Conservation (phyloP, 2,888 invertebrate genomes). For the Oligia fasciuncula region DNA sequence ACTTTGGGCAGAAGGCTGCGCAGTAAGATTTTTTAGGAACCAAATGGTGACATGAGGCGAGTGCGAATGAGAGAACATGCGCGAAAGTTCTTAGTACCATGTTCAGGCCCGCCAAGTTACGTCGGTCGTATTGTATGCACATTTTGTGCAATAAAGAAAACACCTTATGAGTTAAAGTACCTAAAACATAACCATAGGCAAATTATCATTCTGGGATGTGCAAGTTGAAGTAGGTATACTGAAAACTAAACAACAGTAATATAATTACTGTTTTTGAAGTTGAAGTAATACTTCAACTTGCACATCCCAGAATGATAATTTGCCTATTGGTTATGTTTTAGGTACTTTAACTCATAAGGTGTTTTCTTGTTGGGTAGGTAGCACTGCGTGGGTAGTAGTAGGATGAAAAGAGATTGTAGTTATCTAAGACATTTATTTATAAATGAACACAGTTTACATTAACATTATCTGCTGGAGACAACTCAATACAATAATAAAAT, state of each 20-base stretch:
- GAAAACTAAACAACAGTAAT: no score
- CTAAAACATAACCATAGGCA: no score
- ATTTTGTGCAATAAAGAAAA: background rate
- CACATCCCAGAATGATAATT: background rate
- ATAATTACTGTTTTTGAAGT: background rate
- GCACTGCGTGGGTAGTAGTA: background rate
- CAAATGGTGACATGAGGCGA: no score
- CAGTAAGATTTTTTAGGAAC: no score
- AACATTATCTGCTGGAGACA: conserved; percentile 75
- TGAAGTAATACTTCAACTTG: background rate
- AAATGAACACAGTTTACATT: conserved; percentile 88
- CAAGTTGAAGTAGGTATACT: no score
- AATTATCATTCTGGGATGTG: no score
- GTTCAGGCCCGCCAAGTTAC: no score
- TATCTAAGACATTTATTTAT: conserved; percentile 86
- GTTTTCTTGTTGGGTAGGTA: background rate
- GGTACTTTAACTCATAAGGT: background rate
- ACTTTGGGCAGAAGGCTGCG: no score
- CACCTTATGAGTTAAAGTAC: no score
- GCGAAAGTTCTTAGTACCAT: no score
- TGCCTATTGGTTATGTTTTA: background rate
- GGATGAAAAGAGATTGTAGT: conserved; percentile 30
- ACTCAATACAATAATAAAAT: conserved; percentile 66
- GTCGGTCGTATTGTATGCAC: background rate
- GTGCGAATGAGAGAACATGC: no score